phyloP scores from a whole-genome alignment of 30 jellyfish, hydroid and myxozoan species.

The Sanderia malayensis region DNA sequence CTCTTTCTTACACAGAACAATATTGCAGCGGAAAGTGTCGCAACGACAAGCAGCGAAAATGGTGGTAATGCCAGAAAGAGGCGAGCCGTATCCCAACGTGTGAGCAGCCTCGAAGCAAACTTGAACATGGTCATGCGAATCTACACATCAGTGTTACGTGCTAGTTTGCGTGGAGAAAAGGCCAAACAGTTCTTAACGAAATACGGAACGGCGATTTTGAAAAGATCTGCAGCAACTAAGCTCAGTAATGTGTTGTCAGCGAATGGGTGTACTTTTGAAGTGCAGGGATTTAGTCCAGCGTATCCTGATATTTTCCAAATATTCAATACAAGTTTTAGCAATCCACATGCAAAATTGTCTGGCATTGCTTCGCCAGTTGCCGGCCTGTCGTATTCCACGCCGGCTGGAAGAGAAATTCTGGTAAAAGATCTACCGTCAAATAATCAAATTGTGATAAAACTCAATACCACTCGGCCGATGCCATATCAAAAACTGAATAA shows the following conservation, averaged over 20 bases:
- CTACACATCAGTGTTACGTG: slow-evolving; percentile 45
- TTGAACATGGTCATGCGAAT: slow-evolving; percentile 34
- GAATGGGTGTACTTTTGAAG: slow-evolving; percentile 37
- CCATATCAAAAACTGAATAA: neutral
- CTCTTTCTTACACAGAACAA: slow-evolving; percentile 41
- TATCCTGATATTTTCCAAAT: slow-evolving; percentile 44
- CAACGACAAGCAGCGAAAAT: neutral
- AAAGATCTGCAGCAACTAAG: slow-evolving; percentile 16
- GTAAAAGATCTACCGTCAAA: slow-evolving; percentile 34
- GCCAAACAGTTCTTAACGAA: slow-evolving; percentile 21
- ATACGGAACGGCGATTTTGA: slow-evolving; percentile 23
- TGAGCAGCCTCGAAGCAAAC: slow-evolving; percentile 10
- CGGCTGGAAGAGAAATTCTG: slow-evolving; percentile 36
- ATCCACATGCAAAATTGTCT: slow-evolving; percentile 14
- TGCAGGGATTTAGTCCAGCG: neutral
- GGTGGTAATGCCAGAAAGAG: slow-evolving; percentile 19
- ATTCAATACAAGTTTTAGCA: slow-evolving; percentile 30
- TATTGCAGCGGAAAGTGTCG: slow-evolving; percentile 29
- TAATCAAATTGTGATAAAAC: slow-evolving; percentile 18
- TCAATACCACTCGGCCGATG: slow-evolving; percentile 13
- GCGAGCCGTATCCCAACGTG: neutral
- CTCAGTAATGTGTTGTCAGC: slow-evolving; percentile 12
- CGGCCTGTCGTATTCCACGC: slow-evolving; percentile 35
- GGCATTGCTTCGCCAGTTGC: slow-evolving; percentile 26
- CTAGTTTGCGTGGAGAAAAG: slow-evolving; percentile 47